Evolutionary conservation across 1,140 invertebrate genomes (phyloP).

Genomic region (Potamilus streckersoni): DNA sequence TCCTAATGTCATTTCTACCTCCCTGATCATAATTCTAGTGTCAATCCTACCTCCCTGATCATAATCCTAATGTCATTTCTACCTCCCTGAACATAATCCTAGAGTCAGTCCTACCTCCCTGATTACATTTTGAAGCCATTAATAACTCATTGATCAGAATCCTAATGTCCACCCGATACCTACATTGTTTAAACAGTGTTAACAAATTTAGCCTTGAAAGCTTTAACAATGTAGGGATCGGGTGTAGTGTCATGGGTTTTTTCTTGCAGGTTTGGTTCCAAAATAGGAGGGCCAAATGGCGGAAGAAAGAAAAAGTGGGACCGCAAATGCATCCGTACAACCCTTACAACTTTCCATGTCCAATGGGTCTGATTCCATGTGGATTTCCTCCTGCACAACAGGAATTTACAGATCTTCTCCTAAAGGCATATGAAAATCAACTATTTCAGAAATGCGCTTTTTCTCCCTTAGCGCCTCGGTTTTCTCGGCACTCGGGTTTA

Average conservation of each 20-base stretch:
- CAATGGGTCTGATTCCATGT: constrained; percentile 1
- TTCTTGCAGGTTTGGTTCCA: constrained; percentile 96
- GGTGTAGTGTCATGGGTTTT: constrained; percentile 7
- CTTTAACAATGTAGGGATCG: no score
- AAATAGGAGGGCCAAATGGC: constrained; percentile 98
- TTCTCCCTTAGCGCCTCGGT: not conserved
- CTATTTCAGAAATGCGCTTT: constrained; percentile 20
- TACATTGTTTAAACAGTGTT: no score
- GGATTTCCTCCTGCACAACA: constrained; percentile 2
- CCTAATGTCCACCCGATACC: no score
- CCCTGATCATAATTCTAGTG: no score
- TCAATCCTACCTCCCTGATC: no score
- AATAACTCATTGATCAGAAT: no score
- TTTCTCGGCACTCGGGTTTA: constrained; percentile 9
- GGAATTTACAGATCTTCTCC: constrained; percentile 18
- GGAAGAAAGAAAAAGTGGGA: constrained; percentile 83
- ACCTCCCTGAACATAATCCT: no score
- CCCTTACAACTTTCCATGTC: constrained; percentile 52
- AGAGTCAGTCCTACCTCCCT: no score
- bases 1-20: no score
- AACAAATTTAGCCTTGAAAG: no score
- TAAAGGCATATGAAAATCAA: constrained; percentile 25
- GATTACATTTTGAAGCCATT: no score
- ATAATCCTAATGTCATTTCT: no score
- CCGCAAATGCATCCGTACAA: constrained; percentile 91